Conservation (phyloP, 2,888 invertebrate species). For the Liodrosophila aerea region DNA sequence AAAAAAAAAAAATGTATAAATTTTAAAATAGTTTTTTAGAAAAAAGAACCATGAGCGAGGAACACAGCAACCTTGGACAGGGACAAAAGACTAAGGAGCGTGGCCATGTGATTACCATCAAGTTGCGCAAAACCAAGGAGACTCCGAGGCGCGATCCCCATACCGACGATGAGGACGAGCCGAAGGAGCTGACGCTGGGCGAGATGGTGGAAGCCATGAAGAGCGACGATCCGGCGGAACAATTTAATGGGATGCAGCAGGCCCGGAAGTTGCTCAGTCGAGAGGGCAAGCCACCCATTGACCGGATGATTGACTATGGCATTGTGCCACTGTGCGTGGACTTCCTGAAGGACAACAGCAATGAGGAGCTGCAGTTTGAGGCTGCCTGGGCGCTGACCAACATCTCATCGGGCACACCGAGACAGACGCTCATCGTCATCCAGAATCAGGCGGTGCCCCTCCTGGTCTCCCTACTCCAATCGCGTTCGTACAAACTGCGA, state of each 20-base stretch:
- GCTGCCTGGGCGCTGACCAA: constrained; percentile 99
- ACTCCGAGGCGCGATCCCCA: constrained; percentile 96
- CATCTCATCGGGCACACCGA: constrained; percentile 96
- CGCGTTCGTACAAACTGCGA: constrained; percentile 87
- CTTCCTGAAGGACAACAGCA: constrained; percentile 88
- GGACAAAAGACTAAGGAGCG: too few species aligned
- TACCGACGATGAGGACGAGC: constrained; percentile 84
- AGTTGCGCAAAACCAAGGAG: constrained; percentile 96
- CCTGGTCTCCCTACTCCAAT: constrained; percentile 88
- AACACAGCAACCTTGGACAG: too few species aligned
- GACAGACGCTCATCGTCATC: constrained; percentile 94
- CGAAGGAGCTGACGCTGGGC: constrained; percentile 85
- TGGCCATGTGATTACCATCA: constrained; percentile 93
- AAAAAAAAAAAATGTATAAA: too few species aligned
- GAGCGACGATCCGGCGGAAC: constrained; percentile 85
- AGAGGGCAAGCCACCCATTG: constrained; percentile 95
- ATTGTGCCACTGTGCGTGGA: constrained; percentile 92
- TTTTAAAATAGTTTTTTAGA: too few species aligned
- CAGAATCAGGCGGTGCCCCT: constrained; percentile 92
- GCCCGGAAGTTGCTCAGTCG: constrained; percentile 94
- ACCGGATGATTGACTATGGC: constrained; percentile 91
- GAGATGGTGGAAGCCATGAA: constrained; percentile 90
- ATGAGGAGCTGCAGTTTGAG: constrained; percentile 93
- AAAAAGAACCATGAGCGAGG: too few species aligned
- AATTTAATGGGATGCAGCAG: constrained; percentile 89